phyloP scores from a whole-genome alignment of 2,113 vertebrate species.

The Mustela lutreola region DNA sequence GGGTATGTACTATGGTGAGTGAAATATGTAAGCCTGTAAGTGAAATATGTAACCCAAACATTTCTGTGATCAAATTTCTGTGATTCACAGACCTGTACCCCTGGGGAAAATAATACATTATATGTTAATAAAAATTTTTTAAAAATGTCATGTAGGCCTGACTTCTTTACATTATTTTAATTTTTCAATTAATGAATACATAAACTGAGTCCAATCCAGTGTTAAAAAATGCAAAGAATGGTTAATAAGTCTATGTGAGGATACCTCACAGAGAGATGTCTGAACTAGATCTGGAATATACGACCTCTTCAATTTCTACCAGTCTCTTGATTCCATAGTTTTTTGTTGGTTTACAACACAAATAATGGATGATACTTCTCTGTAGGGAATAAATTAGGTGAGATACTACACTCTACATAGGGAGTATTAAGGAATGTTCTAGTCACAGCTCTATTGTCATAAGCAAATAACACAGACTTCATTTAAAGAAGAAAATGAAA shows the following conservation, averaged over 20 bases:
- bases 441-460: background rate
- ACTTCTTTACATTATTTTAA: conserved; percentile 7
- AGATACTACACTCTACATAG: background rate
- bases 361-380: background rate
- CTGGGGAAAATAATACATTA: too few species aligned
- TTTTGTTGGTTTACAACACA: background rate
- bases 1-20: too few species aligned
- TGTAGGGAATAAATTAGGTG: background rate
- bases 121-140: background rate
- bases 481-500: background rate
- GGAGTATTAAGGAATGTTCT: background rate
- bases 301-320: background rate
- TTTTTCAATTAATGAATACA: background rate
- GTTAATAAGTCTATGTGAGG: background rate
- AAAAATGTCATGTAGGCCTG: background rate
- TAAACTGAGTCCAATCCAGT: background rate
- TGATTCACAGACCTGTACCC: too few species aligned
- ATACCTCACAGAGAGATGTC: background rate
- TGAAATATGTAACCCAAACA: too few species aligned
- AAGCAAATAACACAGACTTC: conserved; percentile 22
- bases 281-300: background rate
- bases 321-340: background rate
- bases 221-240: background rate
- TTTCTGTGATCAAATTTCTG: too few species aligned
- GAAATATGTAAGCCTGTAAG: too few species aligned